Percentiles rank a stretch among this genome's conserved stretches.
phyloP scores from a whole-genome alignment of 2,888 invertebrate species.

The Drosophila falleni region DNA sequence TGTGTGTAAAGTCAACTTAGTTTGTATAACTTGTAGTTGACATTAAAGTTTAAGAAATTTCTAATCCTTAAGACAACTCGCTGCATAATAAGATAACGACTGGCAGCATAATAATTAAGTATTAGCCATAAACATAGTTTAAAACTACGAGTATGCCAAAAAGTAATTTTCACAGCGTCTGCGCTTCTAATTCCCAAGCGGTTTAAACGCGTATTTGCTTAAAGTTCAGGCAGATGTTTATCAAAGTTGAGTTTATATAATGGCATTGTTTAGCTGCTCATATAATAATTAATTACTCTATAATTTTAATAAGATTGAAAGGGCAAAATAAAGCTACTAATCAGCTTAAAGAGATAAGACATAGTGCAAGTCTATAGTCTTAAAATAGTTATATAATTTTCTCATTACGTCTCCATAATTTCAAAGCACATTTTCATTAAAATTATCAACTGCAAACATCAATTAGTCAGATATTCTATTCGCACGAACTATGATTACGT shows the following conservation, averaged over 20 bases:
- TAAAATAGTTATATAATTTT: not conserved
- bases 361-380: not conserved
- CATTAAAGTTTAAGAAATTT: slow-evolving; percentile 21
- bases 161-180: not conserved
- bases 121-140: slow-evolving; percentile 5
- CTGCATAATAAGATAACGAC: slow-evolving; percentile 32
- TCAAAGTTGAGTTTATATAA: not conserved
- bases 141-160: not conserved
- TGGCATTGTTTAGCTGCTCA: not conserved
- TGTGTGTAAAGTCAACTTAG: slow-evolving; percentile 14
- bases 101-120: slow-evolving; percentile 7
- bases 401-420: not conserved
- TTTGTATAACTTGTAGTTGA: slow-evolving; percentile 31
- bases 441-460: not conserved
- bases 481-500: not conserved
- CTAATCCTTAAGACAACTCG: slow-evolving; percentile 7
- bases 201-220: slow-evolving; percentile 7
- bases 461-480: not conserved
- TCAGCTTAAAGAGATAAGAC: not conserved
- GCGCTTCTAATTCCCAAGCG: slow-evolving; percentile 16
- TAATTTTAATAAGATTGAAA: too few relatives aligned
- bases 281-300: not conserved
- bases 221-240: not conserved
- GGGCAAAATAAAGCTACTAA: not conserved
- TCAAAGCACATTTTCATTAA: not conserved